These are phyloP conservation scores for Echinops telfairi DNA, from an alignment of 2,113 vertebrate species.

Conservation along the genomic window DNA sequence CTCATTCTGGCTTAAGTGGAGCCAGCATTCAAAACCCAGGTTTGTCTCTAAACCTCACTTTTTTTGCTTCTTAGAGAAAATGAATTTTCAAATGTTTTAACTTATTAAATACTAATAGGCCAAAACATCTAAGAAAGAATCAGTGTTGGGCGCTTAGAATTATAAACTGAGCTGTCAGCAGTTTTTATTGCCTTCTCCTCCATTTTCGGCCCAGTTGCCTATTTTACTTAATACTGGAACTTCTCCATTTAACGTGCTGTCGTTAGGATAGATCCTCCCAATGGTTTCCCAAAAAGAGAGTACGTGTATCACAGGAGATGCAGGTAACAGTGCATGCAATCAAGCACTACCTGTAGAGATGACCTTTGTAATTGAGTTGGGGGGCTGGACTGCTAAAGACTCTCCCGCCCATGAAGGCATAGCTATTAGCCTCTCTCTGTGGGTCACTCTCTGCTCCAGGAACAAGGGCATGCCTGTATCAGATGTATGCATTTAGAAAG, in stretches of 20 bases:
- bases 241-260: conserved; percentile 14
- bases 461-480: background rate
- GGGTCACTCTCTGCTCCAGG: background rate
- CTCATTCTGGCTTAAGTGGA: background rate
- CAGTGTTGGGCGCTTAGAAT: background rate
- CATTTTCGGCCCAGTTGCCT: background rate
- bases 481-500: background rate
- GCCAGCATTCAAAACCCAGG: background rate
- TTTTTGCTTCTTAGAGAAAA: background rate
- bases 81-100: background rate
- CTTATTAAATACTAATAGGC: conserved; percentile 23
- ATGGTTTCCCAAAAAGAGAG: background rate
- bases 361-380: background rate
- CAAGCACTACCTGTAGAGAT: background rate
- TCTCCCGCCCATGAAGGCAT: no score
- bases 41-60: background rate
- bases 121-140: conserved; percentile 26
- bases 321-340: background rate
- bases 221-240: conserved; percentile 38
- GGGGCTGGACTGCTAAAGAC: background rate
- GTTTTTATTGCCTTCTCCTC: background rate
- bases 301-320: background rate
- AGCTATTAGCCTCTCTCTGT: background rate
- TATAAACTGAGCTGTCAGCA: background rate
- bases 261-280: background rate